Evolutionary conservation across 1,140 invertebrate genomes (phyloP).

Genomic region (Scaptomyza pallida): DNA sequence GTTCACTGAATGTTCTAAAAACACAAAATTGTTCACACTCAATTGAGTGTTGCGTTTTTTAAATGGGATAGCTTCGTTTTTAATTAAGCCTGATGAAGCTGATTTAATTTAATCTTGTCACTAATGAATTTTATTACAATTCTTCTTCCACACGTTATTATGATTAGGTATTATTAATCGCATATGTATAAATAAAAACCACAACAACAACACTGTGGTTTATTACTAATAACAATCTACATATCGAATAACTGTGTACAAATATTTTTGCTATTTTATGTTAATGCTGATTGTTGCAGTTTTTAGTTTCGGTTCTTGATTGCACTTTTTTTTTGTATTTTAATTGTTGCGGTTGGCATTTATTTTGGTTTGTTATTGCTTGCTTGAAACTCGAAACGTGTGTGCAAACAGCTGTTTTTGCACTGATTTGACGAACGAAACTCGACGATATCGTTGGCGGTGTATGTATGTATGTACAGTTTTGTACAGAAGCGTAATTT

Average conservation of each 20-base stretch:
- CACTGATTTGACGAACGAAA: constrained; percentile 34
- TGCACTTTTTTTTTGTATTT: not conserved
- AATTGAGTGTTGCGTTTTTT: constrained; percentile 62
- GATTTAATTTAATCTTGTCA: constrained; percentile 79
- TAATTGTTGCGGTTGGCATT: constrained; percentile 15
- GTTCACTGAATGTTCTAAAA: constrained; percentile 17
- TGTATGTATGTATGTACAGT: constrained; percentile 11
- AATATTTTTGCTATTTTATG: not conserved
- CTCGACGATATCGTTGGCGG: constrained; percentile 18
- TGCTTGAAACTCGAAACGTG: constrained; percentile 56
- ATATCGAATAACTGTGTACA: not conserved
- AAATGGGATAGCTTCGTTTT: constrained; percentile 76
- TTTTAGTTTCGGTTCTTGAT: constrained; percentile 23
- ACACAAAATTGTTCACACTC: constrained; percentile 55
- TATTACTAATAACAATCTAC: not conserved
- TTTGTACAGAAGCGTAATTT: constrained; percentile 32
- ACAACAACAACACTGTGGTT: constrained; percentile 2
- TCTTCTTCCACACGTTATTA: constrained; percentile 15
- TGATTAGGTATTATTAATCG: constrained; percentile 1
- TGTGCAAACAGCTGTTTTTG: constrained; percentile 61
- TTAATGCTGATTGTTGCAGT: constrained; percentile 28
- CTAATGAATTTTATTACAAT: constrained; percentile 78
- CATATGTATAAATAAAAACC: constrained; percentile 2
- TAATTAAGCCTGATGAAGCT: constrained; percentile 79
- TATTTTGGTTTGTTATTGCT: constrained; percentile 18